phyloP scores from a whole-genome alignment of 2,113 vertebrate species.

The Sander vitreus region DNA sequence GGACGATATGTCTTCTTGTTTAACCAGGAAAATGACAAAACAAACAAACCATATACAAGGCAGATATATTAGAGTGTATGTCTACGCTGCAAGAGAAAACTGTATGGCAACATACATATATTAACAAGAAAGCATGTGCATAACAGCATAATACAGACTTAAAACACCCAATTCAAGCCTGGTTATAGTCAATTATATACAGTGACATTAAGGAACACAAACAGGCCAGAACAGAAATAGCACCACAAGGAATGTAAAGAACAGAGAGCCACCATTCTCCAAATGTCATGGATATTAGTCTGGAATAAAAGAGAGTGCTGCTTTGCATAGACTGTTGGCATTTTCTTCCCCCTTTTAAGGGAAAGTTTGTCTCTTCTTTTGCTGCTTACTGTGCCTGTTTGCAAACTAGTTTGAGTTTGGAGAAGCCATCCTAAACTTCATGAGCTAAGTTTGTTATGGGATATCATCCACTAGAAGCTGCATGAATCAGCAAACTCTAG shows the following conservation, averaged over 20 bases:
- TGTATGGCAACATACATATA: slow-evolving; percentile 14
- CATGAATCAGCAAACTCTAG: neutral
- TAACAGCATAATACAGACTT: slow-evolving; percentile 3
- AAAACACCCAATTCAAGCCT: slow-evolving; percentile 23
- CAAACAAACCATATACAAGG: neutral
- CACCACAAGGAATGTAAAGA: slow-evolving; percentile 31
- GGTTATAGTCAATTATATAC: slow-evolving; percentile 33
- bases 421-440: slow-evolving; percentile 13
- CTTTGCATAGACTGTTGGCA: neutral
- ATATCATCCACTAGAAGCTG: neutral
- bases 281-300: slow-evolving; percentile 35
- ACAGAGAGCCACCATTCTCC: slow-evolving; percentile 27
- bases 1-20: neutral
- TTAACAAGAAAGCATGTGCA: neutral
- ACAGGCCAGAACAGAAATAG: slow-evolving; percentile 34
- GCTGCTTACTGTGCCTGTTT: slow-evolving; percentile 8
- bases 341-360: slow-evolving; percentile 30
- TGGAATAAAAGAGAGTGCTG: slow-evolving; percentile 8
- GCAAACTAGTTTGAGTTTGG: neutral
- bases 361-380: neutral
- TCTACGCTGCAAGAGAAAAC: neutral
- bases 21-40: neutral
- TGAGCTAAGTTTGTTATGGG: neutral
- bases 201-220: slow-evolving; percentile 34
- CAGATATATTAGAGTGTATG: neutral